phyloP scores from a whole-genome alignment of 2,113 vertebrate species.

The Cromileptes altivelis region DNA sequence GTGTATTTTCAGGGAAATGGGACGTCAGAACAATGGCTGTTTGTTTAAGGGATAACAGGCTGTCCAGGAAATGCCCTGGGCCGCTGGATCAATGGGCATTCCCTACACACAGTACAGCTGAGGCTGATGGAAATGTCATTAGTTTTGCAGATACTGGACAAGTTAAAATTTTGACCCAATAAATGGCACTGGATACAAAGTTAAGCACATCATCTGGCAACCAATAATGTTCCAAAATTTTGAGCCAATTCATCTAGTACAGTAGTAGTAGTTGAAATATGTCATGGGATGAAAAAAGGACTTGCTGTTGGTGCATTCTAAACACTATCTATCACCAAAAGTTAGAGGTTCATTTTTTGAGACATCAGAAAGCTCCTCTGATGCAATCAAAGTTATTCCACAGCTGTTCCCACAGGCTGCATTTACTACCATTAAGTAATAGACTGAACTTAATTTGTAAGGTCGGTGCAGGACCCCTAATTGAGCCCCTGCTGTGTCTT shows the following conservation, averaged over 20 bases:
- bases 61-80: no score
- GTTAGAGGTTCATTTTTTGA: background rate
- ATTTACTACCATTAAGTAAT: background rate
- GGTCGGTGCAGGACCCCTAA: background rate
- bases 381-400: background rate
- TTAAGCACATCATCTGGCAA: background rate
- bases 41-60: no score
- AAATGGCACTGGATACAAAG: background rate
- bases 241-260: background rate
- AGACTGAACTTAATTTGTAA: background rate
- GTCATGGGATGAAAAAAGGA: background rate
- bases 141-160: no score
- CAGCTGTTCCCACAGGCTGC: constrained; percentile 1
- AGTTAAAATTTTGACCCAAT: background rate
- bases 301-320: background rate
- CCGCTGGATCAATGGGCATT: no score
- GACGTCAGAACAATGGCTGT: no score
- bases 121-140: no score
- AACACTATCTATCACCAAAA: no score
- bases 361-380: background rate
- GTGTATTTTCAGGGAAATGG: no score
- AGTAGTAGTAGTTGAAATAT: background rate
- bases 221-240: background rate
- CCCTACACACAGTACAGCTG: background rate
- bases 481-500: constrained; percentile 9